phyloP scores from a whole-genome alignment of 1,140 invertebrate genomes.

The Caenorhabditis briggsae region DNA sequence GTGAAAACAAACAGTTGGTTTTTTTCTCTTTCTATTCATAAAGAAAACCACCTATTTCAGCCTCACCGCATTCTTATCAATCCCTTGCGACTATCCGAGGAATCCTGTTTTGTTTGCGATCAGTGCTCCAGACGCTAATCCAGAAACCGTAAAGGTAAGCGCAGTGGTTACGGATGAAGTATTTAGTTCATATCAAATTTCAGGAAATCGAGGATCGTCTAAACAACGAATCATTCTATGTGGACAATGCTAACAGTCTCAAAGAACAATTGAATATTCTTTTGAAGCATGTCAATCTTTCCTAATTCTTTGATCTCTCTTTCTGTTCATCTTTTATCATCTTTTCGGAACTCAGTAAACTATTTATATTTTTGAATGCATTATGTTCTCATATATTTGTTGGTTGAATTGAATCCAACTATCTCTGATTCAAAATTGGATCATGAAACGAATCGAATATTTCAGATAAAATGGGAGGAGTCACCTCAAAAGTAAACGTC shows the following conservation, averaged over 20 bases:
- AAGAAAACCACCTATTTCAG: neutral
- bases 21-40: neutral
- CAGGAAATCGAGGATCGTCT: slow-evolving; percentile 43
- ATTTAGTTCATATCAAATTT: neutral
- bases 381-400: neutral
- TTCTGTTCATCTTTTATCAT: neutral
- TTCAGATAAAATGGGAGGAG: slow-evolving; percentile 56
- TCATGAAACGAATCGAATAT: no score
- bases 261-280: slow-evolving; percentile 23
- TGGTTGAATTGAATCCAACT: no score
- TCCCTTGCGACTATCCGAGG: slow-evolving; percentile 35
- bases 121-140: neutral
- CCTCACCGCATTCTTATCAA: neutral
- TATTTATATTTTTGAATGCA: neutral
- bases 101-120: slow-evolving; percentile 23
- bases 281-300: slow-evolving; percentile 39
- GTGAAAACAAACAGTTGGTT: neutral
- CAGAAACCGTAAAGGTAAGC: neutral
- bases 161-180: neutral
- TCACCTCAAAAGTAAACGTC: slow-evolving; percentile 59
- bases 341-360: neutral
- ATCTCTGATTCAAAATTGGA: no score
- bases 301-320: slow-evolving; percentile 12
- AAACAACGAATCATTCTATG: slow-evolving; percentile 10
- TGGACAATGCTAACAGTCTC: neutral